A percentile compares a stretch with the other conserved stretches of the same genome.
phyloP scores from a whole-genome alignment of 2,797 vertebrate genomes.

The Nothura maculosa region DNA sequence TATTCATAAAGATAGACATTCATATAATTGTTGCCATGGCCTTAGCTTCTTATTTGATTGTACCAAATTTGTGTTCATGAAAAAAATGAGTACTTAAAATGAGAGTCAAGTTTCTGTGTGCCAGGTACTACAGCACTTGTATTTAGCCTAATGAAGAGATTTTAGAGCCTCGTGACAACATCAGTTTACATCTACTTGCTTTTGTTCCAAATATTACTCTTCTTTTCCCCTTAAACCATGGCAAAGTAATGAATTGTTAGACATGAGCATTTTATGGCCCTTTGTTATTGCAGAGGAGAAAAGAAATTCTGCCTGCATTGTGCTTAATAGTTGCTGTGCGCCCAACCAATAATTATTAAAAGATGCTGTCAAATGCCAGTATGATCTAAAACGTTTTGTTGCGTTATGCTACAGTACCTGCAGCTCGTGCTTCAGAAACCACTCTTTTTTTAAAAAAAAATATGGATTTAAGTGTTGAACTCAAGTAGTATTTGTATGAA shows the following conservation, averaged over 20 bases:
- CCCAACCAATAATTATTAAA: constrained; percentile 39
- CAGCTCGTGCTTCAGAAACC: not conserved
- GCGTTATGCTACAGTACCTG: not conserved
- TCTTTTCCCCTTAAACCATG: not conserved
- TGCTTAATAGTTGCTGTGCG: constrained; percentile 20
- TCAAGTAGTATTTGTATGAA: not conserved
- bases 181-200: not conserved
- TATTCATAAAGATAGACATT: not conserved
- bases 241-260: constrained; percentile 23
- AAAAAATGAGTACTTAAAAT: not conserved
- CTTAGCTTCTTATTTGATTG: not conserved
- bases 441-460: too few relatives aligned
- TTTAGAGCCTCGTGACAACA: not conserved
- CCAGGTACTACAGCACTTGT: not conserved
- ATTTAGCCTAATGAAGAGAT: not conserved
- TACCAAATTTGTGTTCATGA: not conserved
- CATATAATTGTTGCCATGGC: not conserved
- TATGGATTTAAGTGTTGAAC: not conserved
- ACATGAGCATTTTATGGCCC: constrained; percentile 1
- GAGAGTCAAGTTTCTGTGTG: not conserved
- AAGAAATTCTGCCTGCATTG: not conserved
- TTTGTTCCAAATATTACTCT: not conserved
- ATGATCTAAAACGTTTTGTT: constrained; percentile 27
- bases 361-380: constrained; percentile 20
- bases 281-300: constrained; percentile 16